Base-by-base conservation (phyloP, 2,113 vertebrate genomes). In the Xenopus laevis region DNA sequence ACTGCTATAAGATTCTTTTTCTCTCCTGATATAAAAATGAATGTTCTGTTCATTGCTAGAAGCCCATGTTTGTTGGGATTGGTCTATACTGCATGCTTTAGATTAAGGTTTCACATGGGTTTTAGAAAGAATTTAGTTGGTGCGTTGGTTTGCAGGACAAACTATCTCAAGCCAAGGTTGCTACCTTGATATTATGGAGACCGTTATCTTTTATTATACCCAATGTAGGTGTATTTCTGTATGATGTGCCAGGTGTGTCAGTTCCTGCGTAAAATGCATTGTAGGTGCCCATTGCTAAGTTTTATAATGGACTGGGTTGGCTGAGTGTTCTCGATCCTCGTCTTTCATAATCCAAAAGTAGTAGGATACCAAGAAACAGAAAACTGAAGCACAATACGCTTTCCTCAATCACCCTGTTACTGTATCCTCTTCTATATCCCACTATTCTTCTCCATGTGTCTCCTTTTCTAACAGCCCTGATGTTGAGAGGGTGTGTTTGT, bases 351-450 rank as follows among this genome's bases (percentile, higher is more conserved):
- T 60, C 13, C 21, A 60, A 9, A 27, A 27, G 44, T 63, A 7
- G 50, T 40, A 63, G 62, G 62, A 65, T 18, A 74, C 33, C 65
- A 60, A 33, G 72, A 23, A 27, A 55, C 9, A 20, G 71, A 12
- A 17, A 62, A 23, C 46, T 59, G 21, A 75, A 75, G 72, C 72
- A 75, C 72, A 75, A 75, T 58, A 58, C 10, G n/a, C 57, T 68
- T 46, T 46, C 72, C 55, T 68, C 65, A 40, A 20, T 67, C 13
- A 16, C 72, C 40, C 16, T 27, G 21, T 60, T 23, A 60, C 21
- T 27, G 53, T 16, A 55, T 55, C 10, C 21, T 21, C 40, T 47
- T 65, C 46, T 59, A n/a, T 9, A 10, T 45, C n/a, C 17, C 40
- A 17, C 16, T 10, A 10, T 16, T n/a, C 40, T n/a, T n/a, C 63